Base-by-base conservation (phyloP, 2,797 vertebrate genomes). In the Orestias chungarensis region DNA sequence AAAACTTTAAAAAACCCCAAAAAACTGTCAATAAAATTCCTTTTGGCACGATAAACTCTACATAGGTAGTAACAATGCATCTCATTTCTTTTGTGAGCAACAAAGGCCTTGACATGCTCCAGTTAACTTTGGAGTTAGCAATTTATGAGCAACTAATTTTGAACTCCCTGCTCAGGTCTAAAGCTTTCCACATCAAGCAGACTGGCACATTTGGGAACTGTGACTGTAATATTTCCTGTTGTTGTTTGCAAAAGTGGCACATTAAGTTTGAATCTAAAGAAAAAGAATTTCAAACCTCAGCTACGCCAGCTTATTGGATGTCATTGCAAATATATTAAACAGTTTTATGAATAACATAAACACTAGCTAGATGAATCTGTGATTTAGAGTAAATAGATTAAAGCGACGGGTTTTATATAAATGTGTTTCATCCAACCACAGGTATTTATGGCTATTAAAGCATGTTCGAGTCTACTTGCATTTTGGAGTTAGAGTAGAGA, bases 31-130 rank as follows among this genome's bases (percentile, higher is more conserved):
- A 47, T 55, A 38, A 67, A 12, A 20, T 79, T 87, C 65, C 71
- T 81, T 71, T 8, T 38, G 52, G 73, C 77, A 72, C 73, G 78
- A 87, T 82, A 83, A 62, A 73, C 79, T 80, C 74, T 86, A 75
- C 76, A 80, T 74, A 73, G 80, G 82, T 86, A 87, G 86, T 90
- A 88, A 83, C 78, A 55, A 75, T 84, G 52, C 66, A 71, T 83
- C 77, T 81, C 81, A 75, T 84, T 86, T 87, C 78, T 73, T 88
- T 80, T 80, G 76, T n/a, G 14, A 74, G 73, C 83, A 73, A 43
- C 70, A 73, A 79, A 81, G 80, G 78, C 76, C 83, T 80, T 85
- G 76, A 76, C 33, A 44, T 71, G 64, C 75, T 75, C 66, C 66
- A 69, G 23, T 85, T 84, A 76, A 81, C 44, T 66, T 67, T 62